Base-by-base conservation (phyloP, 2,888 invertebrate species). In the Rhagonycha fulva region DNA sequence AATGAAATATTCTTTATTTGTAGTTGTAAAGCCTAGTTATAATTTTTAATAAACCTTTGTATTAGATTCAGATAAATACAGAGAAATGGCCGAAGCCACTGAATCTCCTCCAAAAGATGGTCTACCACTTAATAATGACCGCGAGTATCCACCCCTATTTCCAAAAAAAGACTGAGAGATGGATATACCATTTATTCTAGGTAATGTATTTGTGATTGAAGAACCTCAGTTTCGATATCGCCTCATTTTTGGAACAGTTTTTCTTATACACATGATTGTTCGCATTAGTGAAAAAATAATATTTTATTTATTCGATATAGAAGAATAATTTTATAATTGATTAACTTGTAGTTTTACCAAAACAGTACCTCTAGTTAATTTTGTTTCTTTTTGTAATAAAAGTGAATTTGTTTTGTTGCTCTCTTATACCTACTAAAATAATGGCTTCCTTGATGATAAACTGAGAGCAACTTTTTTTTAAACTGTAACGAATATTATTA, bases 61-160 rank as follows among this genome's bases (percentile, higher is more conserved):
- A 68, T 72, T 87, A 94, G 94, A 94, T 83, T 93, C 94, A 82
- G 94, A 93, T 86, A 94, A 94, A 87, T 90, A 91, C 84, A 89
- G 91, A 82, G 94, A 94, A 89, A 93, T 94, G 91, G 91, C 91
- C 83, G 92, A 92, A 77, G 94, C 94, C 69, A 90, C 92, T 80
- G 93, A 93, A 87, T 90, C 91, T 69, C 91, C 94, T 72, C 91
- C 93, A 76, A 92, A 92, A 84, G 92, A 91, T 76, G 89, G 90
- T 81, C 93, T 94, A 88, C 93, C 94, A 86, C 91, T 96, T 87
- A 93, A 94, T 86, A 95, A 96, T 89, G 95, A 94, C 81, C 89
- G 91, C 81, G 95, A 96, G 89, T 96, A 95, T 89, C 96, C 96
- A 82, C 95, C 96, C 80, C 93, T 95, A 84, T 92, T 91, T 74